Evolutionary conservation across 2,888 invertebrate species (phyloP).

Genomic region (Agrochola litura): DNA sequence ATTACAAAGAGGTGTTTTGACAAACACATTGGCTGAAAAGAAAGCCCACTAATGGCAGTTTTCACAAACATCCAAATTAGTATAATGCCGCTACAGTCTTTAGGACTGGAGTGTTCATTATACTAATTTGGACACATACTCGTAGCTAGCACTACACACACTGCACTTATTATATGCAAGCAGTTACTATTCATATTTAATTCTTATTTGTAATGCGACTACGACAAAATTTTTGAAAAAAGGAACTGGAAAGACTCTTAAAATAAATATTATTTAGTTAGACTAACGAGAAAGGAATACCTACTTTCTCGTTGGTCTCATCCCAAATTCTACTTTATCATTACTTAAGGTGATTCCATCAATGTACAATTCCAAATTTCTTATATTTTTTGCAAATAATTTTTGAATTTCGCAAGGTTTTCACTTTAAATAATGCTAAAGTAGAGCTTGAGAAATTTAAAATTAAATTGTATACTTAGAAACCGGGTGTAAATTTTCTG

Average conservation of each 20-base stretch:
- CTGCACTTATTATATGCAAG: neutral
- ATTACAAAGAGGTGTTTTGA: neutral
- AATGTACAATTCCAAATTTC: too few species aligned
- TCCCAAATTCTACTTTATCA: neutral
- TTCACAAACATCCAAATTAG: conserved; percentile 27
- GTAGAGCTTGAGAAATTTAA: too few species aligned
- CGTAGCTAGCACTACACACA: neutral
- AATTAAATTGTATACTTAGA: neutral
- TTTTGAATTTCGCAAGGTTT: too few species aligned
- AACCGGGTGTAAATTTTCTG: neutral
- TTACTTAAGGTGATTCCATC: neutral
- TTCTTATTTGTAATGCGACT: neutral
- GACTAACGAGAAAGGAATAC: neutral
- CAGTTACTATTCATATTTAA: neutral
- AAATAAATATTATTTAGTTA: neutral
- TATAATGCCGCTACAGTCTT: conserved; percentile 9
- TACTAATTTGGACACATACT: neutral
- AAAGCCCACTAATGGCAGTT: conserved; percentile 14
- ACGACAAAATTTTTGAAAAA: neutral
- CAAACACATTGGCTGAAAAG: neutral
- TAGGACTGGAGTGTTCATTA: neutral
- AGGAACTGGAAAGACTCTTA: neutral
- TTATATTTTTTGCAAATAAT: too few species aligned
- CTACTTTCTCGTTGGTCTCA: too few species aligned
- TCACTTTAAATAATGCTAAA: too few species aligned